These are phyloP conservation scores for Sparus aurata DNA, from an alignment of 2,797 vertebrate genomes.

Conservation along the genomic window DNA sequence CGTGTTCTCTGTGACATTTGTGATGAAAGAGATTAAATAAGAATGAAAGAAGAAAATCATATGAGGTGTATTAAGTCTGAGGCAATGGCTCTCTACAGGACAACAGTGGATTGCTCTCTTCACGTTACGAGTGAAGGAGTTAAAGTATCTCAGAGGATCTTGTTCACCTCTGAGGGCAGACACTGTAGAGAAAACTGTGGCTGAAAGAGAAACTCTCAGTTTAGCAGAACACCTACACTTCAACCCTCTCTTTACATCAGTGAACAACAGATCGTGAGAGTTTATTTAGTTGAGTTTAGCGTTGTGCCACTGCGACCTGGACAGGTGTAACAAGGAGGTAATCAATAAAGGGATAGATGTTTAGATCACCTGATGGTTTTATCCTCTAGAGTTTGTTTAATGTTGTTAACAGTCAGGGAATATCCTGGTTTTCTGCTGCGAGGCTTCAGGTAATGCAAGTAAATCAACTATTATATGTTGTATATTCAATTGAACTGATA, in stretches of 20 bases:
- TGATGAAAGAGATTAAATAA: background rate
- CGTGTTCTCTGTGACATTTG: background rate
- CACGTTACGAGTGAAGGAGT: background rate
- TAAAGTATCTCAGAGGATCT: background rate
- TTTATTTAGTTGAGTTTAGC: background rate
- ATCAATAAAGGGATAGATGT: background rate
- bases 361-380: background rate
- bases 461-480: too few relatives aligned
- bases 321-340: background rate
- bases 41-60: background rate
- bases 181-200: background rate
- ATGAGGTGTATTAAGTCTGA: background rate
- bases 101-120: background rate
- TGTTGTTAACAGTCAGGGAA: background rate
- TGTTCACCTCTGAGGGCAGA: background rate
- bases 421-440: too few relatives aligned
- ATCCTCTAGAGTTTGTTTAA: background rate
- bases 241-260: background rate
- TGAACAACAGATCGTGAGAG: background rate
- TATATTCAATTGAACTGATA: too few relatives aligned
- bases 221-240: background rate
- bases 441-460: too few relatives aligned
- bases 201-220: constrained; percentile 6
- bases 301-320: background rate
- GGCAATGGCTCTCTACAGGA: background rate